Percentiles rank a stretch among this genome's conserved stretches.
Conservation (phyloP, 2,888 invertebrate species). For the Rhodophaea formosa region DNA sequence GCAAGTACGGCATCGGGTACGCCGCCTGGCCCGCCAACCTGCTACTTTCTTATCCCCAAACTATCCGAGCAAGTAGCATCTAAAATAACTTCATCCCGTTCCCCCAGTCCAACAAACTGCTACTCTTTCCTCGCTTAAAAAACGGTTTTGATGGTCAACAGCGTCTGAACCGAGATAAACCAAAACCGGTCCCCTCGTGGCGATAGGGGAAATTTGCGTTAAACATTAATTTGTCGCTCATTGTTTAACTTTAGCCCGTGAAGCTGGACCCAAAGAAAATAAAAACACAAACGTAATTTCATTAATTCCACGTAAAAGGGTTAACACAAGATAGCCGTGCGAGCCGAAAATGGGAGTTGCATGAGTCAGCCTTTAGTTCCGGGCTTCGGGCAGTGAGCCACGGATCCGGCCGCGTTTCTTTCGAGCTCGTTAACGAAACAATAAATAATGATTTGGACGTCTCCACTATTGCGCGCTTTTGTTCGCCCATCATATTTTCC, state of each 20-base stretch:
- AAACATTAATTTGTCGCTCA: too few species aligned
- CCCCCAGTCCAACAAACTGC: too few species aligned
- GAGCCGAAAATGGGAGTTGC: conserved; percentile 42
- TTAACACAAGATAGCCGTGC: conserved; percentile 33
- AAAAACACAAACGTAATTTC: conserved; percentile 15
- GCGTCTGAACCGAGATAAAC: too few species aligned
- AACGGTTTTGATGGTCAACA: too few species aligned
- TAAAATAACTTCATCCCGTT: too few species aligned
- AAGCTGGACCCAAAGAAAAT: not conserved
- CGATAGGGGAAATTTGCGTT: too few species aligned
- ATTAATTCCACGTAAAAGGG: conserved; percentile 26
- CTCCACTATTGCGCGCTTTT: conserved; percentile 58
- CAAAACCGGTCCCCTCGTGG: too few species aligned
- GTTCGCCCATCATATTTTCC: conserved; percentile 63
- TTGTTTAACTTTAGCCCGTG: not conserved
- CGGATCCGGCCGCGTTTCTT: conserved; percentile 56
- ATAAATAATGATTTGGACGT: conserved; percentile 75
- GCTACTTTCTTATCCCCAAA: too few species aligned
- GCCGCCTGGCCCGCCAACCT: too few species aligned
- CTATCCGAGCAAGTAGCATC: too few species aligned
- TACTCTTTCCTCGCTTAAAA: too few species aligned
- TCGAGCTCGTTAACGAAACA: conserved; percentile 74
- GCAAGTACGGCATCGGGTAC: too few species aligned
- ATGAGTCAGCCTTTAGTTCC: conserved; percentile 45
- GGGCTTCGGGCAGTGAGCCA: conserved; percentile 44